Evolutionary conservation across 1,140 invertebrate genomes (phyloP), one percentile per base, ranked within the genome.

Genomic region (Neodiprion fabricii): DNA sequence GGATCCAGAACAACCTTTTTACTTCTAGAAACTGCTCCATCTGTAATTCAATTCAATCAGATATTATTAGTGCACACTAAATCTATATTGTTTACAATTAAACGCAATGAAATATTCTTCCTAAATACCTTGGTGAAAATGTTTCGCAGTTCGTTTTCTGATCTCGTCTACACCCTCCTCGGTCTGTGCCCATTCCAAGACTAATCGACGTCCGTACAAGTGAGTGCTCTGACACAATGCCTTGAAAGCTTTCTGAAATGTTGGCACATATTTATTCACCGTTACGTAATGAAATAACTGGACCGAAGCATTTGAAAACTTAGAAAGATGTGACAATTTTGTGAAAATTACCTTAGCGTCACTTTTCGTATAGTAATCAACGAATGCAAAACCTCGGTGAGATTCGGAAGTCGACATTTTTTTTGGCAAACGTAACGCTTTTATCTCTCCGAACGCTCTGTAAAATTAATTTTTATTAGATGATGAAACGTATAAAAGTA

Each of bases 301-400:
- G 10, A 14, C 11, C 75, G 78, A 70, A 72, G 72, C 53, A 70
- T 21, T 21, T 75, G 0, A 73, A 74, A 49, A 17, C 21, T 71
- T 71, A 7, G 11, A 71, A 17, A 72, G 17, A 72, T 73, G 8
- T 49, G 67, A 9, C 72, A 71, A 66, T 69, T 65, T 10, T 21
- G 65, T 72, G 14, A 70, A 48, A 67, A 68, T 80, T 90, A 96
- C 96, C 92, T 98, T 98, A 0, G 98, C 98, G 89, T 99, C 97
- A 77, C 93, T 92, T 83, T 95, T 95, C 0, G 94, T 94, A 67
- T 94, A 87, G 89, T 93, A 99, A 83, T 99, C 98, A 12, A 99
- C 94, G 87, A 99, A 99, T 65, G 93, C 97, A 89, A 99, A 99
- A 73, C 98, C 99, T 83, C 98, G 91, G 89, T 99, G 98, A 74